Evolutionary conservation across 1,140 invertebrate genomes (phyloP).

Genomic region (Diorhabda carinulata): DNA sequence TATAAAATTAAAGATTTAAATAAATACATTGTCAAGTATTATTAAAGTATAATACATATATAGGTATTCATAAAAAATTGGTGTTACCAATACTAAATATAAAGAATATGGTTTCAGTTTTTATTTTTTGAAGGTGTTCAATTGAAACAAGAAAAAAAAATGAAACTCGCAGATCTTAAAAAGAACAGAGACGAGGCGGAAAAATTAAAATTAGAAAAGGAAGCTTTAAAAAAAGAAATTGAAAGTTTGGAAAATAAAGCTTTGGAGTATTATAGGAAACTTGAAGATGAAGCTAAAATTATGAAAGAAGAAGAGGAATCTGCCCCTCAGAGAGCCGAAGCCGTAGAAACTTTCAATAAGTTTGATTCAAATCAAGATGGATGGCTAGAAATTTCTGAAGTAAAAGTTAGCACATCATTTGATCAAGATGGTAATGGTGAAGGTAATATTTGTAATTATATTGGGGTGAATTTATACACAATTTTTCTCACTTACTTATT

Average conservation of each 20-base stretch:
- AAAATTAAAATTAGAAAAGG: constrained; percentile 67
- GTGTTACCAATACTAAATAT: no score
- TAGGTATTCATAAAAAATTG: no score
- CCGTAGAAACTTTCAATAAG: constrained; percentile 65
- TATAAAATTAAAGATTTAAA: no score
- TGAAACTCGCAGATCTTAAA: constrained; percentile 60
- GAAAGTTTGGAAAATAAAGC: constrained; percentile 72
- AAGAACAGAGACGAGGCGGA: constrained; percentile 70
- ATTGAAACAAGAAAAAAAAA: constrained; percentile 67
- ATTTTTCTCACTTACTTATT: no score
- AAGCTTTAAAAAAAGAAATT: constrained; percentile 64
- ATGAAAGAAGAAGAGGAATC: constrained; percentile 59
- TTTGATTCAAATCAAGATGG: constrained; percentile 77
- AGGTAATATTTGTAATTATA: constrained; percentile 31
- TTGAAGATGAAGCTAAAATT: constrained; percentile 60
- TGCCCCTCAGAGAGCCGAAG: constrained; percentile 58
- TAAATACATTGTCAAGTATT: no score
- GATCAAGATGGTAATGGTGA: constrained; percentile 86
- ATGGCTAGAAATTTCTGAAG: constrained; percentile 70
- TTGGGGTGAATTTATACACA: no score
- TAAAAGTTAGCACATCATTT: constrained; percentile 73
- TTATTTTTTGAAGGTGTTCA: constrained; percentile 54
- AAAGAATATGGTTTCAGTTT: no score
- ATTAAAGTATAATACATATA: no score
- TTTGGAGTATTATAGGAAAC: constrained; percentile 71